phyloP scores from a whole-genome alignment of 2,888 invertebrate genomes.

The Exocentrus adspersus region DNA sequence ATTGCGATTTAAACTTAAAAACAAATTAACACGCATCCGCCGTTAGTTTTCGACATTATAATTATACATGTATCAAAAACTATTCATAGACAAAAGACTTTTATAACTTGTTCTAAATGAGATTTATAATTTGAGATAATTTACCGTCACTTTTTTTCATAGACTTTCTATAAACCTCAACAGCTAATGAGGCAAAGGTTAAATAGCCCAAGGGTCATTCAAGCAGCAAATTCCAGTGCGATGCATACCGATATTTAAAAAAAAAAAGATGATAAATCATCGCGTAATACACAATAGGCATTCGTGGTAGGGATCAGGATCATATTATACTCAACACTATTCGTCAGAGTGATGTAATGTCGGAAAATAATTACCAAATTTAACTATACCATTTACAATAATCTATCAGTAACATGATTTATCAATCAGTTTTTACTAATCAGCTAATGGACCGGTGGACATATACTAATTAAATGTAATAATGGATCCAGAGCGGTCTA shows the following conservation, averaged over 20 bases:
- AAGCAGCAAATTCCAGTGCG: background rate
- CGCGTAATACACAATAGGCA: background rate
- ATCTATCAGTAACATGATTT: conserved; percentile 3
- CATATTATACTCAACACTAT: too few relatives aligned
- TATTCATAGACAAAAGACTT: too few relatives aligned
- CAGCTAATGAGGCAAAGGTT: background rate
- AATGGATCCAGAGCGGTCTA: background rate
- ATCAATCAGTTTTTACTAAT: background rate
- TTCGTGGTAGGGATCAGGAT: background rate
- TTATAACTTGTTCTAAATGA: background rate
- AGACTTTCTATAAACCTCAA: background rate
- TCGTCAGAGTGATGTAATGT: background rate
- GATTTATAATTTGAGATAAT: background rate
- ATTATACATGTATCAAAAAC: too few relatives aligned
- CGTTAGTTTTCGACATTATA: too few relatives aligned
- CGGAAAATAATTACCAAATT: conserved; percentile 1
- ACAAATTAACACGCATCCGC: too few relatives aligned
- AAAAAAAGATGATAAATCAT: background rate
- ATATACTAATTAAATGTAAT: background rate
- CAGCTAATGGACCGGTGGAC: conserved; percentile 3
- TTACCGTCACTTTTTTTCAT: background rate
- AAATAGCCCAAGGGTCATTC: background rate
- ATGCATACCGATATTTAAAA: background rate
- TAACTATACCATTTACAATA: background rate
- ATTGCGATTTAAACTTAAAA: too few relatives aligned